phyloP scores from a whole-genome alignment of 53 echinoderm and acorn worm genomes.

The Echinarachnius parma region DNA sequence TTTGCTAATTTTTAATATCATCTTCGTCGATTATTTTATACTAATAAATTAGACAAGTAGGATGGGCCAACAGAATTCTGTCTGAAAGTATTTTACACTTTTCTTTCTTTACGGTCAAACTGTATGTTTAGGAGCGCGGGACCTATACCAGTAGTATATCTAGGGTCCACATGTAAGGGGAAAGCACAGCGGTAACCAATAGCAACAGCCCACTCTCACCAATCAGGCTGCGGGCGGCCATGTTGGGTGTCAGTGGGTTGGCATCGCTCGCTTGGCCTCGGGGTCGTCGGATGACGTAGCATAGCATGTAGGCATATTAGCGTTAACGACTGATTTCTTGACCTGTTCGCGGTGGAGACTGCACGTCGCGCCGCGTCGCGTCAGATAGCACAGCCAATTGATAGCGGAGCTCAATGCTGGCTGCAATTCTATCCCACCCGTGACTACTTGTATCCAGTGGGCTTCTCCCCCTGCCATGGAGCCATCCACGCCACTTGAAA shows the following conservation, averaged over 20 bases:
- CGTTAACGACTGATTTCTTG: conserved; percentile 9
- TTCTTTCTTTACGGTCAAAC: too few species aligned
- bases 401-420: conserved; percentile 29
- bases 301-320: neutral
- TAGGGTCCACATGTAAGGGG: too few species aligned
- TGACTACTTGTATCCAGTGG: conserved; percentile 12
- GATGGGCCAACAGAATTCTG: too few species aligned
- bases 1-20: too few species aligned
- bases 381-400: too few species aligned
- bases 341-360: conserved; percentile 15
- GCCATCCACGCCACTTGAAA: conserved; percentile 40
- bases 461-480: conserved; percentile 24
- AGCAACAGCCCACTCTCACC: conserved; percentile 30
- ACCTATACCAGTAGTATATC: too few species aligned
- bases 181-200: conserved; percentile 40
- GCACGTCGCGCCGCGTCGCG: conserved; percentile 18
- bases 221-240: conserved; percentile 37
- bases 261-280: conserved; percentile 37
- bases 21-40: too few species aligned
- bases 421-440: conserved; percentile 43
- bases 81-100: too few species aligned
- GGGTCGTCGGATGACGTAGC: conserved; percentile 31
- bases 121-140: too few species aligned
- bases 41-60: too few species aligned
- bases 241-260: conserved; percentile 47